Base-by-base conservation (phyloP, 2,113 vertebrate genomes). In the Paraplagusia blochii region DNA sequence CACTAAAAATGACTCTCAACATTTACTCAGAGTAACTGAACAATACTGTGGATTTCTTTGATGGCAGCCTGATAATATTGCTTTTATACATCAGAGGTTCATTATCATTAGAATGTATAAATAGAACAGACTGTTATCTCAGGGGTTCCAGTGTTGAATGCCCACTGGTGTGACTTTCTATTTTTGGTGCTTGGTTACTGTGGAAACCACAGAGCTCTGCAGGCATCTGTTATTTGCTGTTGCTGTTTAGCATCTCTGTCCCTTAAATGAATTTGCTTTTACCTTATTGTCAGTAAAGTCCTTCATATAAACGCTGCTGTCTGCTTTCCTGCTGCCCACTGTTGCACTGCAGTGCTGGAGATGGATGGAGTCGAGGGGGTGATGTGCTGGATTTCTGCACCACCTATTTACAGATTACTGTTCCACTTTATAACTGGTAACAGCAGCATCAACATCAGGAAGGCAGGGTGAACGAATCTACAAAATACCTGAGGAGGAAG, bases 111-210 rank as follows among this genome's bases (percentile, higher is more conserved):
- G 42, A 39, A 11, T 63, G 36, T 87, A 82, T 85, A 86, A 90
- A 90, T 89, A 85, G 82, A 66, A 60, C 58, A 47, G 33, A 69
- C 66, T 56, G 58, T 73, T 79, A 75, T 81, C 74, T 69, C 78
- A 63, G 57, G 86, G 71, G 80, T 80, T 82, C 86, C 64, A 36
- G 68, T 72, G 77, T 74, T 86, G 76, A 88, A 81, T 77, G 76
- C 81, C 74, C 79, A 29, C 81, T 79, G 74, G 74, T 85, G 79
- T 68, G 69, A 66, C 67, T 75, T 88, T 74, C 89, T 92, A 92
- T 92, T 91, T 88, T 86, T 80, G 81, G 77, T 67, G 50, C 39
- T 58, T 29, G 65, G 90, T 92, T 90, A 87, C 90, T 87, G 85
- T 90, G 90, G 90, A 89, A 90, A 92, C 89, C 71, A 77, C 58